phyloP scores from a whole-genome alignment of 2,797 vertebrate species.

The Sebastes nivosus region DNA sequence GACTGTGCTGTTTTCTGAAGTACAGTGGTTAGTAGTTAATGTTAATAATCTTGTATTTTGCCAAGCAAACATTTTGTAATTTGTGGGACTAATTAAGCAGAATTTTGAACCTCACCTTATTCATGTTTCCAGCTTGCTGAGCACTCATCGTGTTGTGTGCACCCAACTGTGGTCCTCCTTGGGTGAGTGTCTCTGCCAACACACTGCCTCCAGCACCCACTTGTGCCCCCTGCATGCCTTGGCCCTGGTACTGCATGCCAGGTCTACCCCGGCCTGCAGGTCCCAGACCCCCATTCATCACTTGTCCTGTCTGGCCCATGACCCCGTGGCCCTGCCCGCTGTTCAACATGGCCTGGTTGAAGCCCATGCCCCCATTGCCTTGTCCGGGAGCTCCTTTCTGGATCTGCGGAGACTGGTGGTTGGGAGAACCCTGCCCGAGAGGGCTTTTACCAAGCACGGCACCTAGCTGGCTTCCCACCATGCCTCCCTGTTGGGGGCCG shows the following conservation, averaged over 20 bases:
- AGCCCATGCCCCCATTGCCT: slow-evolving; percentile 87
- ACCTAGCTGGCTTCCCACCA: slow-evolving; percentile 76
- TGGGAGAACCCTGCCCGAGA: slow-evolving; percentile 87
- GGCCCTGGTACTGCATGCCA: slow-evolving; percentile 90
- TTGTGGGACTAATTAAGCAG: neutral
- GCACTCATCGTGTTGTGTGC: slow-evolving; percentile 87
- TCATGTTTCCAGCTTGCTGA: slow-evolving; percentile 91
- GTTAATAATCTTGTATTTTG: neutral
- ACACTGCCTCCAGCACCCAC: slow-evolving; percentile 85
- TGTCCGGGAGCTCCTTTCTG: slow-evolving; percentile 90
- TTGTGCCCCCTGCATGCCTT: slow-evolving; percentile 85
- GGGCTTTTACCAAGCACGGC: slow-evolving; percentile 90
- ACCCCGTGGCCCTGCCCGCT: slow-evolving; percentile 91
- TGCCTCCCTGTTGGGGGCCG: slow-evolving; percentile 89
- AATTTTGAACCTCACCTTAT: slow-evolving; percentile 86
- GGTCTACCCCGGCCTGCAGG: slow-evolving; percentile 87
- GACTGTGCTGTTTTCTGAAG: neutral
- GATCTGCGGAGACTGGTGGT: slow-evolving; percentile 87
- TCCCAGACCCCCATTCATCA: slow-evolving; percentile 95
- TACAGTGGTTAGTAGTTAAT: neutral
- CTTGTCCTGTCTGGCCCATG: slow-evolving; percentile 90
- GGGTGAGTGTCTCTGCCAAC: slow-evolving; percentile 93
- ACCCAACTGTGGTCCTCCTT: slow-evolving; percentile 90
- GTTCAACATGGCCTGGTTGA: slow-evolving; percentile 93
- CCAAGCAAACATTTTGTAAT: neutral